Conservation (phyloP, 2,888 invertebrate species). For the Rhyacophila evoluta region DNA sequence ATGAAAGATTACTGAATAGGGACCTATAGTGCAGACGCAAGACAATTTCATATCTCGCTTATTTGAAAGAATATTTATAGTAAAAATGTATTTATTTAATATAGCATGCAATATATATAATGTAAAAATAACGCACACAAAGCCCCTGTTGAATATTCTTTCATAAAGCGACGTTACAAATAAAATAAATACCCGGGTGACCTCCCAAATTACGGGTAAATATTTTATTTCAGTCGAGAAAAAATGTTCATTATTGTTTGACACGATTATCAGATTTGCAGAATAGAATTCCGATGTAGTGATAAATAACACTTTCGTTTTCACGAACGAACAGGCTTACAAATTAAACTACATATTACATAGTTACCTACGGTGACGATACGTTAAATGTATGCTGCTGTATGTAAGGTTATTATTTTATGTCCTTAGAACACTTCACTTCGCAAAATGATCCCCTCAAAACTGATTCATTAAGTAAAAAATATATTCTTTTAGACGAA, state of each 20-base stretch:
- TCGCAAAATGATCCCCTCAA: too few species aligned
- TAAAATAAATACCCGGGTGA: background rate
- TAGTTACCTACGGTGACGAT: background rate
- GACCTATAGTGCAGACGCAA: background rate
- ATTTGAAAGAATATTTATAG: too few species aligned
- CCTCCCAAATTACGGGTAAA: background rate
- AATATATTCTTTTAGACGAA: too few species aligned
- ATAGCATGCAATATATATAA: background rate
- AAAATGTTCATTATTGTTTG: background rate
- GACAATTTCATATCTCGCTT: background rate
- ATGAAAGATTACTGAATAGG: background rate
- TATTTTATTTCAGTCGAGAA: conserved; percentile 1
- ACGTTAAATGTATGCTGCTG: background rate
- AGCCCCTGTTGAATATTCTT: background rate
- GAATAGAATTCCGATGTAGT: background rate
- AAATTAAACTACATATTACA: conserved; percentile 16
- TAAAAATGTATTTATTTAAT: background rate
- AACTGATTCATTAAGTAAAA: too few species aligned
- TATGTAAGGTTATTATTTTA: background rate
- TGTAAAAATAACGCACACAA: background rate
- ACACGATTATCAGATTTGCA: background rate
- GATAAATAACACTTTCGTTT: background rate
- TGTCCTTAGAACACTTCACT: too few species aligned
- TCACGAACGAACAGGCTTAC: background rate
- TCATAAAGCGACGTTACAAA: background rate